A percentile compares a stretch with the other conserved stretches of the same genome.
phyloP scores from a whole-genome alignment of 2,888 invertebrate genomes.

The Conistra vaccinii region DNA sequence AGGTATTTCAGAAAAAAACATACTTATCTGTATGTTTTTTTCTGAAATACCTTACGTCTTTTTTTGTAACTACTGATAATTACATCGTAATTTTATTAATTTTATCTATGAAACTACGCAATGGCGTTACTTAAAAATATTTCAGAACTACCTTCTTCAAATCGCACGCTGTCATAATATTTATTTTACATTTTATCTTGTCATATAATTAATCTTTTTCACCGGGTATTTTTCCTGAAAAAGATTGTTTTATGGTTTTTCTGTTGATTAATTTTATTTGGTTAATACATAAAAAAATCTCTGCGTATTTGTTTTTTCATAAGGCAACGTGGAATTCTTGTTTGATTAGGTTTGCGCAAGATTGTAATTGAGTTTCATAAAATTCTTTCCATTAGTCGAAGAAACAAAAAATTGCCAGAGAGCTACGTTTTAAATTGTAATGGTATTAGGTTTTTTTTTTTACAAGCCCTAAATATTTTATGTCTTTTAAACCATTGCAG shows the following conservation, averaged over 20 bases:
- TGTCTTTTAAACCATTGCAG: background rate
- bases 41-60: background rate
- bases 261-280: conserved; percentile 33
- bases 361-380: conserved; percentile 16
- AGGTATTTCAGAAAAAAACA: too few species aligned
- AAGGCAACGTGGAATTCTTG: conserved; percentile 23
- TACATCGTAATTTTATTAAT: conserved; percentile 21
- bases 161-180: conserved; percentile 64
- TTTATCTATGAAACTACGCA: conserved; percentile 32
- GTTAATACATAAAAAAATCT: conserved; percentile 13
- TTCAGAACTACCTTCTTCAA: conserved; percentile 36
- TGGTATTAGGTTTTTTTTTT: background rate
- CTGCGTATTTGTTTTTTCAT: conserved; percentile 33
- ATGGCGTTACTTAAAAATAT: conserved; percentile 39
- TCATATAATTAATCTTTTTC: conserved; percentile 23
- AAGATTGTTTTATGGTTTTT: conserved; percentile 19
- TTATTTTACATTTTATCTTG: conserved; percentile 36
- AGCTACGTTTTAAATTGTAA: background rate
- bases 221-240: conserved; percentile 37
- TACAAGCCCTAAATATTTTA: background rate
- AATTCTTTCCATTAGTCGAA: conserved; percentile 8
- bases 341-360: conserved; percentile 34
- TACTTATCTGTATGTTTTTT: too few species aligned
- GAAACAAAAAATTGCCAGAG: background rate
- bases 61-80: conserved; percentile 1